phyloP scores from a whole-genome alignment of 1,140 invertebrate genomes.

The Agraylea sexmaculata region DNA sequence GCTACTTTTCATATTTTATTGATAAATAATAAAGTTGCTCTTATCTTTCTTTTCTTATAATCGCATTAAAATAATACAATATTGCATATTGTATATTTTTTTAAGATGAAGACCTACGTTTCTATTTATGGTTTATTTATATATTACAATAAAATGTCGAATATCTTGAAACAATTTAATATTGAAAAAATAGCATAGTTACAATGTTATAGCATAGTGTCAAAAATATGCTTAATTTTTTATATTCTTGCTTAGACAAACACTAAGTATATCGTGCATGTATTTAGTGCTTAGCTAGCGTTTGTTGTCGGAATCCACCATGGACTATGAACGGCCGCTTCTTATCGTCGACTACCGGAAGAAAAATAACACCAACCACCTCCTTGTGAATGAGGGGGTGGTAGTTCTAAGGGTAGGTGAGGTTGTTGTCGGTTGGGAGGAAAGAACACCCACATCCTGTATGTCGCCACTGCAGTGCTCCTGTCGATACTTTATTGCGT shows the following conservation, averaged over 20 bases:
- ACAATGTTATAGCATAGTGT: too few relatives aligned
- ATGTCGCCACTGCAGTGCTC: constrained; percentile 15
- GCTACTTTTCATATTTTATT: too few relatives aligned
- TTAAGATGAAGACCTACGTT: too few relatives aligned
- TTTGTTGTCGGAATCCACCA: constrained; percentile 5
- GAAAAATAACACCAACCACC: not conserved
- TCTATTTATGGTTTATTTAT: too few relatives aligned
- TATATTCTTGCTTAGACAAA: constrained; percentile 1
- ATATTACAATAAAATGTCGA: too few relatives aligned
- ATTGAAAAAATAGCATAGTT: too few relatives aligned
- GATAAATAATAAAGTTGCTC: too few relatives aligned
- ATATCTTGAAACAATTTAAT: too few relatives aligned
- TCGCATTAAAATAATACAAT: too few relatives aligned
- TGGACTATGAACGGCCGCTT: constrained; percentile 1
- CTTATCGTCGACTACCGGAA: constrained; percentile 4
- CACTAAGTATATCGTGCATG: not conserved
- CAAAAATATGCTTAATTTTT: constrained; percentile 1
- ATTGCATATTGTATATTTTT: too few relatives aligned
- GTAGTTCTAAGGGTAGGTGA: not conserved
- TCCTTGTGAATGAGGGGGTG: not conserved
- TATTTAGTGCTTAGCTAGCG: not conserved
- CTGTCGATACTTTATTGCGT: constrained; percentile 16
- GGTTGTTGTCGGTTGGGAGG: not conserved
- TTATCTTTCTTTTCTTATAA: too few relatives aligned
- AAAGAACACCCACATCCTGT: constrained; percentile 9